Base-by-base conservation (phyloP, 2,797 vertebrate genomes). In the Propithecus perrieri region DNA sequence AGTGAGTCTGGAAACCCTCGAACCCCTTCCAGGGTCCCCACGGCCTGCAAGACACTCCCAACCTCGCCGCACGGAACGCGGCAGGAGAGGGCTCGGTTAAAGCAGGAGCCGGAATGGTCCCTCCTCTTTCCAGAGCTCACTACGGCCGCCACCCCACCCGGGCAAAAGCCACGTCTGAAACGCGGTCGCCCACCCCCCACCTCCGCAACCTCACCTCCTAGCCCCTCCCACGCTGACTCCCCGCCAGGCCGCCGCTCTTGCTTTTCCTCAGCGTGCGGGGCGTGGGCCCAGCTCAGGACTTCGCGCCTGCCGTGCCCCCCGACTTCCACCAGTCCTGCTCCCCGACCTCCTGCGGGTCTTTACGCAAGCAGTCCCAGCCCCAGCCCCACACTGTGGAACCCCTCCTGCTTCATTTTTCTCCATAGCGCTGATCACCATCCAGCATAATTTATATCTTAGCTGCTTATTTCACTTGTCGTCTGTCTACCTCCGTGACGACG, bases 241-340 rank as follows among this genome's bases (percentile, higher is more conserved):
- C 18, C 55, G 38, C 0, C 35, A n/a, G 24, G 3, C n/a, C 7
- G n/a, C 43, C 0, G 10, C 2, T 38, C n/a, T 12, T 22, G 53
- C 22, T 33, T 26, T 33, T 61, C 89, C n/a, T 17, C 26, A 12
- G 7, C 0, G 2, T 8, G 41, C 55, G 7, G 10, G 26, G 26
- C 4, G 4, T 20, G 2, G 46, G 15, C 50, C 55, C 55, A n/a
- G 38, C 63, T 43, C 61, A 20, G 30, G 88, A 50, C 76, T 41
- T 38, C n/a, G 48, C 74, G 53, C 74, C 50, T 50, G 48, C 74
- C n/a, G 3, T 35, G 18, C 14, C 53, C 78, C 1, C 17, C 12
- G 41, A 50, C 28, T 12, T 5, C 78, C 35, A 26, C 79, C 41
- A 22, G 50, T 28, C 41, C 59, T 7, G 20, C 63, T 61, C 67